These are phyloP conservation scores for Drosophila biarmipes DNA, from an alignment of 1,140 invertebrate genomes.

Conservation along the genomic window DNA sequence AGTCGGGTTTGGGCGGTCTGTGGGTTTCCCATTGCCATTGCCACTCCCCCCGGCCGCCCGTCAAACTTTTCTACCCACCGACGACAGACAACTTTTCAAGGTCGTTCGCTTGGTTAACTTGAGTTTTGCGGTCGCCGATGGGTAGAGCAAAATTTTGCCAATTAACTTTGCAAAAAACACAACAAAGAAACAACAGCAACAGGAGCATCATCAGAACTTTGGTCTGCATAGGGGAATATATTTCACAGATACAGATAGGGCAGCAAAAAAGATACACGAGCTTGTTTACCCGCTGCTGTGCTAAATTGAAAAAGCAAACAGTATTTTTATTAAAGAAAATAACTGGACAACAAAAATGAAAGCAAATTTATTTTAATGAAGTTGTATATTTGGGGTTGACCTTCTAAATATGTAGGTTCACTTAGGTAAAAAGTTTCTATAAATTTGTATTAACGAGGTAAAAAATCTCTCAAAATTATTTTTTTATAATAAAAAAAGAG, in stretches of 20 bases:
- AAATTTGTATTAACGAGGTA: not conserved
- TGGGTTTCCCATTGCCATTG: conserved; percentile 31
- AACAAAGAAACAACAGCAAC: conserved; percentile 7
- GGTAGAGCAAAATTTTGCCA: conserved; percentile 45
- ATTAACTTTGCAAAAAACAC: conserved; percentile 52
- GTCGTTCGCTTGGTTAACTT: conserved; percentile 40
- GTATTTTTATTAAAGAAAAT: conserved; percentile 27
- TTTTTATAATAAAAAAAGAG: not conserved
- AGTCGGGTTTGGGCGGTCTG: conserved; percentile 35
- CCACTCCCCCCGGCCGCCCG: not conserved
- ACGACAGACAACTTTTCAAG: conserved; percentile 54
- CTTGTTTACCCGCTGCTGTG: not conserved
- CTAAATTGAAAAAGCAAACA: conserved; percentile 45
- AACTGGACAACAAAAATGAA: conserved; percentile 38
- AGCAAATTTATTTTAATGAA: conserved; percentile 60
- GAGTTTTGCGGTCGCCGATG: conserved; percentile 35
- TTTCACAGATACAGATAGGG: conserved; percentile 27
- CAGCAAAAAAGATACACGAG: conserved; percentile 20
- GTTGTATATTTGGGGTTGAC: conserved; percentile 21
- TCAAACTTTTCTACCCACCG: conserved; percentile 4
- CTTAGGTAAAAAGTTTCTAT: no score
- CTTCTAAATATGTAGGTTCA: not conserved
- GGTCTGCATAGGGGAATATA: not conserved
- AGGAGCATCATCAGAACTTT: conserved; percentile 5
- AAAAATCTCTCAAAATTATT: not conserved